Conservation (phyloP, 92 coral and sea anemone species). For the Umimayanthus chanpuru region DNA sequence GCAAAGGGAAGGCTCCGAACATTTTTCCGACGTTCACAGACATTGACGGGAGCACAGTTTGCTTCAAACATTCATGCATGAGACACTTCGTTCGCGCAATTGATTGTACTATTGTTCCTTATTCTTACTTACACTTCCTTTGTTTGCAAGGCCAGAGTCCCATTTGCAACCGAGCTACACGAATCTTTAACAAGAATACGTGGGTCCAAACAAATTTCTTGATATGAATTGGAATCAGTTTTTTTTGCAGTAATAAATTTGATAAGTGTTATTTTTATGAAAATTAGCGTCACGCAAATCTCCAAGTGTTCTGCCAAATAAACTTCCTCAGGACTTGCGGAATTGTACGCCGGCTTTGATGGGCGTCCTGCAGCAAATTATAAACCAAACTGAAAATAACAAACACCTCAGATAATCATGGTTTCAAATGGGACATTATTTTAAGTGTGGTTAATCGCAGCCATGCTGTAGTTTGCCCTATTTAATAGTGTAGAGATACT, state of each 20-base stretch:
- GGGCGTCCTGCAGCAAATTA: too few relatives aligned
- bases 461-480: not conserved
- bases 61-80: slow-evolving; percentile 21
- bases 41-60: not conserved
- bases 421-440: not conserved
- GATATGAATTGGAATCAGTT: not conserved
- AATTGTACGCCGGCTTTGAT: too few relatives aligned
- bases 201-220: not conserved
- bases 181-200: not conserved
- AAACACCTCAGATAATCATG: not conserved
- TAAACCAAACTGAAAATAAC: too few relatives aligned
- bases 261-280: not conserved
- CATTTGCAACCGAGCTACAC: not conserved
- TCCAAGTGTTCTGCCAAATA: not conserved
- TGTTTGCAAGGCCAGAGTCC: not conserved
- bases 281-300: not conserved
- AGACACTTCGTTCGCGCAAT: slow-evolving; percentile 15
- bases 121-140: not conserved
- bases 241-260: not conserved
- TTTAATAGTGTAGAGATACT: not conserved
- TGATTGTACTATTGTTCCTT: not conserved
- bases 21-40: not conserved
- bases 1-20: too few relatives aligned
- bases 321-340: not conserved
- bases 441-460: too few relatives aligned